phyloP scores from a whole-genome alignment of 2,113 vertebrate species.

The Brachyistius frenatus region DNA sequence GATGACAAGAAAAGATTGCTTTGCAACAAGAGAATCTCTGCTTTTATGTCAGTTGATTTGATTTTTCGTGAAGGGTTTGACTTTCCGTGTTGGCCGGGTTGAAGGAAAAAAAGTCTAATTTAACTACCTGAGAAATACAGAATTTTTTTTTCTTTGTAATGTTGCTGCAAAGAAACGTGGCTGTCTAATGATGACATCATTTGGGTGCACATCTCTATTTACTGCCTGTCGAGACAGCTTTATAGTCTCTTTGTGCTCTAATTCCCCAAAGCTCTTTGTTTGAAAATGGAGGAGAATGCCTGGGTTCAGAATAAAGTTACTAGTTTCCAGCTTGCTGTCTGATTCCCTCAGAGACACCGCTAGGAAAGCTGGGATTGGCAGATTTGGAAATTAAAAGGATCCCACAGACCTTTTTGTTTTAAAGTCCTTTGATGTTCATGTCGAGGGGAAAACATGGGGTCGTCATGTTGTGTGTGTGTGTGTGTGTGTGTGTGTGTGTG shows the following conservation, averaged over 20 bases:
- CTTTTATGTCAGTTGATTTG: slow-evolving; percentile 47
- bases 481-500: too few species aligned
- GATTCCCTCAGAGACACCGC: slow-evolving; percentile 25
- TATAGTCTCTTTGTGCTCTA: slow-evolving; percentile 37
- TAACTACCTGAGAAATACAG: slow-evolving; percentile 8
- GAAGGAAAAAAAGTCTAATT: background rate
- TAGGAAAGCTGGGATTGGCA: slow-evolving; percentile 23
- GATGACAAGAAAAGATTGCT: slow-evolving; percentile 59
- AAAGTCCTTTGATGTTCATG: background rate
- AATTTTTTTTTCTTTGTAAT: slow-evolving; percentile 1
- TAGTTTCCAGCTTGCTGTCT: slow-evolving; percentile 29
- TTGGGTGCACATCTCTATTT: slow-evolving; percentile 40
- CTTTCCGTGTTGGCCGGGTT: background rate
- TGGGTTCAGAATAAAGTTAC: slow-evolving; percentile 29
- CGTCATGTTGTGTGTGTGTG: slow-evolving; percentile 6
- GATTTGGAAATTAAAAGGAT: slow-evolving; percentile 24
- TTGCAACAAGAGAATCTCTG: slow-evolving; percentile 23
- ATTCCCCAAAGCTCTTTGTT: slow-evolving; percentile 38
- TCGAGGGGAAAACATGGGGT: background rate
- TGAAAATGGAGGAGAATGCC: slow-evolving; percentile 27
- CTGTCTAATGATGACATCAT: slow-evolving; percentile 38
- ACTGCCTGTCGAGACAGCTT: slow-evolving; percentile 51
- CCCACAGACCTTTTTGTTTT: background rate
- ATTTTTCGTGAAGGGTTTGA: slow-evolving; percentile 20
- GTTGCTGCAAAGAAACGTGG: slow-evolving; percentile 38